Base-by-base conservation (phyloP, 2,888 invertebrate genomes). In the Tinea pellionella region DNA sequence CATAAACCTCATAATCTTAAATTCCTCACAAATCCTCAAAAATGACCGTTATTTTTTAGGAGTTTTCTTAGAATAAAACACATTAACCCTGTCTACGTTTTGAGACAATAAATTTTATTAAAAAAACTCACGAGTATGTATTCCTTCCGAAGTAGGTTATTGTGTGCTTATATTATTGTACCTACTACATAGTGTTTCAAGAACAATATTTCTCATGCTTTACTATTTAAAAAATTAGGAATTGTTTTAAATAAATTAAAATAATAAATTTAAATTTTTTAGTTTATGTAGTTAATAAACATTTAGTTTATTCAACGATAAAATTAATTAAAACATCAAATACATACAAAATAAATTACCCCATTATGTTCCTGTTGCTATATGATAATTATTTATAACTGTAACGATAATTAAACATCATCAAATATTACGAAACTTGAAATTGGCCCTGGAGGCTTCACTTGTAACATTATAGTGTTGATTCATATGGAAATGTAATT, bases 401-500 rank as follows among this genome's bases (percentile, higher is more conserved):
- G 37, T 15, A 16, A 47, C 53, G 53, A 53, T 24, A 53, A 18
- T 53, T 53, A 24, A 53, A 19, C 53, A 53, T 19, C 53, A n/a
- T 53, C 24, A 53, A 53, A 53, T n/a, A 53, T 53, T 53, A 19
- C 24, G 47, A 47, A 47, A n/a, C 47, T 8, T 7, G 47, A 15
- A 47, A 47, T 15, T 47, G 47, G 47, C 18, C 12, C 6, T 53
- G 53, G 24, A 24, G 53, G 53, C n/a, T n/a, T n/a, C n/a, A n/a
- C n/a, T n/a, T n/a, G n/a, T n/a, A 13, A 9, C 8, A 4, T 4
- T 16, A 47, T 47, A 2, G 53, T 16, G 18, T 53, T 53, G 24
- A 69, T 67, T 60, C 63, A 63, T 65, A 68, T 66, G 68, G 69
- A 70, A 69, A 69, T 68, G 66, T 69, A 71, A 75, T 74, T 68